A percentile compares a stretch with the other conserved stretches of the same genome.
Conservation (phyloP, 2,797 vertebrate species). For the Aphelocoma californica region DNA sequence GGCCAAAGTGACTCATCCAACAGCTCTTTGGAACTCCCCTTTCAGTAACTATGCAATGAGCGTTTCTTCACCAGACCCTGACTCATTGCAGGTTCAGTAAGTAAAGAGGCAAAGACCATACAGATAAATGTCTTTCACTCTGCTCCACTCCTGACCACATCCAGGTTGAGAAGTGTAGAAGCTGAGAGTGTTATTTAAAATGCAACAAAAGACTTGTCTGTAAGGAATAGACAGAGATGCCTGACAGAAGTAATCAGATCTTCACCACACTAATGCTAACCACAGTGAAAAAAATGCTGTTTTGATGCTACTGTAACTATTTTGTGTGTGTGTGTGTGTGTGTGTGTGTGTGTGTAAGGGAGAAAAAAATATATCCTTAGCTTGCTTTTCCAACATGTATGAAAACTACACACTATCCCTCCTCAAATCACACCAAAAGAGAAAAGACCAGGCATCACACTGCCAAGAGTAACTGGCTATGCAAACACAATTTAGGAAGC, state of each 20-base stretch:
- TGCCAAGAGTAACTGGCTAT: constrained; percentile 43
- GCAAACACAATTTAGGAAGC: constrained; percentile 41
- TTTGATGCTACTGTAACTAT: not conserved
- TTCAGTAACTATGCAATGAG: not conserved
- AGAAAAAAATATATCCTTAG: not conserved
- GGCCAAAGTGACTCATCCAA: not conserved
- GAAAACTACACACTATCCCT: not conserved
- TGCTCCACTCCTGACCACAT: not conserved
- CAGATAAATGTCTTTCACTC: not conserved
- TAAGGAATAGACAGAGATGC: not conserved
- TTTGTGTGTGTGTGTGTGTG: not conserved
- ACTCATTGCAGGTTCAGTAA: not conserved
- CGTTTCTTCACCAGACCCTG: not conserved
- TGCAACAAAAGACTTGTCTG: not conserved
- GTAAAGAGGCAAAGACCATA: not conserved
- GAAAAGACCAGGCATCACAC: constrained; percentile 17
- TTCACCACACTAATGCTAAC: not conserved
- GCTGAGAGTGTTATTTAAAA: not conserved
- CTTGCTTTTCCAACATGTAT: not conserved
- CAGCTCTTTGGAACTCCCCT: not conserved
- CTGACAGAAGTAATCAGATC: not conserved
- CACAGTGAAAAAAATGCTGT: not conserved
- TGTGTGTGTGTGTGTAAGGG: not conserved
- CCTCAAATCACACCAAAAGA: not conserved
- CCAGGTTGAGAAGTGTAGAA: not conserved